A percentile compares a stretch with the other conserved stretches of the same genome.
phyloP scores from a whole-genome alignment of 2,113 vertebrate genomes.

The Bujurquina vittata region DNA sequence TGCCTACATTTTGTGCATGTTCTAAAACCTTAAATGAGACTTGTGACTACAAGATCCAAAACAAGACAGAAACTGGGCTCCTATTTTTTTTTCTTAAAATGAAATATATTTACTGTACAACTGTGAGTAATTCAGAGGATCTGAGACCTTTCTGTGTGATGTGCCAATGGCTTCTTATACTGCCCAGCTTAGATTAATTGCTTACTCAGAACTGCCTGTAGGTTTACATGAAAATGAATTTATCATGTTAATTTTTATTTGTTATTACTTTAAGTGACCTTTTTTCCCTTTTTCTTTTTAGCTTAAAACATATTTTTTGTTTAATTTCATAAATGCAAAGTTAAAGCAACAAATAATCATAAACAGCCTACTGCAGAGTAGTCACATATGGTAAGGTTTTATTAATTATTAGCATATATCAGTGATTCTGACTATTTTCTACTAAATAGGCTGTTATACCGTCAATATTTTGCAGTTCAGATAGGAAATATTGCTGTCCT shows the following conservation, averaged over 20 bases:
- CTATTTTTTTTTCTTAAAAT: not conserved
- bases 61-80: not conserved
- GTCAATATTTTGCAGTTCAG: not conserved
- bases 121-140: not conserved
- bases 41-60: not conserved
- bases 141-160: not conserved
- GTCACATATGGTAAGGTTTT: not conserved
- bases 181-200: not conserved
- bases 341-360: not conserved
- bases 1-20: not conserved
- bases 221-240: not conserved
- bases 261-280: too few species aligned
- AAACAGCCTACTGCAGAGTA: not conserved
- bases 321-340: not conserved
- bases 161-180: not conserved
- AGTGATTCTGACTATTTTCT: not conserved
- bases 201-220: not conserved
- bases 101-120: not conserved
- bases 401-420: rapidly evolving
- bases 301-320: not conserved
- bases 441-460: not conserved
- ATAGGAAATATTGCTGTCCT: not conserved
- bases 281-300: too few species aligned
- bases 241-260: too few species aligned
- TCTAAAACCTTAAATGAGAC: not conserved